Evolutionary conservation across 2,113 vertebrate genomes (phyloP).

Genomic region (Vulpes vulpes): DNA sequence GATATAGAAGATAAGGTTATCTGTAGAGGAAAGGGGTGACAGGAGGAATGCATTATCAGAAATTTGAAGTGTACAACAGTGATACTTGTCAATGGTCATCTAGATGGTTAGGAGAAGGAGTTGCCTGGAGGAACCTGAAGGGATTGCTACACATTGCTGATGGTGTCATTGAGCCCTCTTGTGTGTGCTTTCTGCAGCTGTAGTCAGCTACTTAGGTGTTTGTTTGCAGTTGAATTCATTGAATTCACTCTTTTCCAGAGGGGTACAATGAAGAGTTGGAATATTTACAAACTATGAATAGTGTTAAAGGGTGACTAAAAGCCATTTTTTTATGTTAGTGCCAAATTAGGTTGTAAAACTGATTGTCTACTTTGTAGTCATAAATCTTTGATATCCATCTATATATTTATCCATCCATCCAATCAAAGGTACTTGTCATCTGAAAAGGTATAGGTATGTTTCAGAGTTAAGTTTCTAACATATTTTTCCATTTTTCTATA

Average conservation of each 20-base stretch:
- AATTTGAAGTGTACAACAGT: neutral
- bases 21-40: neutral
- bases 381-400: neutral
- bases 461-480: neutral
- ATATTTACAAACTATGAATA: slow-evolving; percentile 2
- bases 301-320: neutral
- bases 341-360: neutral
- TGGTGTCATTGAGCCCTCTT: neutral
- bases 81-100: neutral
- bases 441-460: neutral
- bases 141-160: rapidly evolving
- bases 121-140: neutral
- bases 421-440: neutral
- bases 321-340: neutral
- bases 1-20: neutral
- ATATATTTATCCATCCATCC: neutral
- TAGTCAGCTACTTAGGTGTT: neutral
- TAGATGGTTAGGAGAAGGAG: neutral
- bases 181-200: neutral
- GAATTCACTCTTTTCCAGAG: neutral
- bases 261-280: neutral
- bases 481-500: neutral
- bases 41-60: neutral
- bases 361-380: neutral
- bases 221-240: neutral